These are phyloP conservation scores for Vanessa atalanta DNA, from an alignment of 1,140 invertebrate species.

Conservation along the genomic window DNA sequence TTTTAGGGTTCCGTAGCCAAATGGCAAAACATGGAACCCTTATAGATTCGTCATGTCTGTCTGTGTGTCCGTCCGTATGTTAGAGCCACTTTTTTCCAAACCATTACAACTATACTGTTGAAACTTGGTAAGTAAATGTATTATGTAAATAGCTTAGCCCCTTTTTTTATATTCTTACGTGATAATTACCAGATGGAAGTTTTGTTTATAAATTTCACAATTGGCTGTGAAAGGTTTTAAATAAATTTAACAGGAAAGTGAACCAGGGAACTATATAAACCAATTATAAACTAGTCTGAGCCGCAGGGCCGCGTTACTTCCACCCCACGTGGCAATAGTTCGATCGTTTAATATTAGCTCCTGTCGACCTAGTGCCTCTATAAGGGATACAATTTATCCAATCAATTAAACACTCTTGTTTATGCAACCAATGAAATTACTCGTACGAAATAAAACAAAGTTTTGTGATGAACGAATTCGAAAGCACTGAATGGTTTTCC, in stretches of 20 bases:
- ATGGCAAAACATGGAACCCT: too few relatives aligned
- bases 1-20: too few relatives aligned
- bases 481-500: too few relatives aligned
- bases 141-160: too few relatives aligned
- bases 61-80: too few relatives aligned
- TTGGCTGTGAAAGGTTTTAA: not conserved
- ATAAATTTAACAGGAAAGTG: not conserved
- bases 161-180: too few relatives aligned
- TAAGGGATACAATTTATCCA: not conserved
- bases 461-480: not conserved
- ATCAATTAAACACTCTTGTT: not conserved
- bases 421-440: not conserved
- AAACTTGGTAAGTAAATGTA: too few relatives aligned
- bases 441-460: not conserved
- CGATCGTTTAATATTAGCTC: slow-evolving; percentile 34
- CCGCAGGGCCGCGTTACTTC: slow-evolving; percentile 48
- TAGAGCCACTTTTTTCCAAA: too few relatives aligned
- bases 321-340: slow-evolving; percentile 43
- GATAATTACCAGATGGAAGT: too few relatives aligned
- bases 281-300: slow-evolving; percentile 23
- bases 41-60: too few relatives aligned
- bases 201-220: not conserved
- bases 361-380: not conserved
- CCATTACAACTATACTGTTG: too few relatives aligned
- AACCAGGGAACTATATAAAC: slow-evolving; percentile 17